phyloP scores from a whole-genome alignment of 2,888 invertebrate genomes.

The Chrysolina haemoptera region DNA sequence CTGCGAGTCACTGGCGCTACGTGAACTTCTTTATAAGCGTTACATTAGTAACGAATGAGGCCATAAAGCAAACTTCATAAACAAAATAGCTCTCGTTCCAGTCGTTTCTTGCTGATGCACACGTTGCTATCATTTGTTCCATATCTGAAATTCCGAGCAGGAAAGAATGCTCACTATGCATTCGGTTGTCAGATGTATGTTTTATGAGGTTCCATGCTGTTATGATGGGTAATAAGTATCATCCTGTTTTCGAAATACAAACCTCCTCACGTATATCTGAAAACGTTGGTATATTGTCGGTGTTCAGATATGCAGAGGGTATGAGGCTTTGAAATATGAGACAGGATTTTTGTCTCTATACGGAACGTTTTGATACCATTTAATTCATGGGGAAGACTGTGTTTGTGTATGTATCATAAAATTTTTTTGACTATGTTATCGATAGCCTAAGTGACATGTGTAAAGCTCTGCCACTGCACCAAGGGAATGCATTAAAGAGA shows the following conservation, averaged over 20 bases:
- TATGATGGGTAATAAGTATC: constrained; percentile 31
- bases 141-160: constrained; percentile 12
- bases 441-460: too few species aligned
- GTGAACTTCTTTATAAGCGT: constrained; percentile 32
- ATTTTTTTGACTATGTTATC: too few species aligned
- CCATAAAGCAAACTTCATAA: constrained; percentile 37
- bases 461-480: too few species aligned
- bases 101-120: constrained; percentile 27
- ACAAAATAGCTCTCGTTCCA: constrained; percentile 32
- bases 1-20: constrained; percentile 21
- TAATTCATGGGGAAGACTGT: too few species aligned
- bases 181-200: constrained; percentile 19
- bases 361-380: not conserved
- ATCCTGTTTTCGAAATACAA: constrained; percentile 8
- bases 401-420: too few species aligned
- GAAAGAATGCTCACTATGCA: constrained; percentile 2
- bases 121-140: constrained; percentile 23
- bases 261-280: constrained; percentile 10
- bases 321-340: not conserved
- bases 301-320: not conserved
- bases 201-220: constrained; percentile 25
- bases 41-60: constrained; percentile 30
- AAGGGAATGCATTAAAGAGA: too few species aligned
- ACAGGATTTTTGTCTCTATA: not conserved
- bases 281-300: not conserved